Evolutionary conservation across 2,888 invertebrate species (phyloP), one percentile per base, ranked within the genome.

Genomic region (Andrena bicolor): DNA sequence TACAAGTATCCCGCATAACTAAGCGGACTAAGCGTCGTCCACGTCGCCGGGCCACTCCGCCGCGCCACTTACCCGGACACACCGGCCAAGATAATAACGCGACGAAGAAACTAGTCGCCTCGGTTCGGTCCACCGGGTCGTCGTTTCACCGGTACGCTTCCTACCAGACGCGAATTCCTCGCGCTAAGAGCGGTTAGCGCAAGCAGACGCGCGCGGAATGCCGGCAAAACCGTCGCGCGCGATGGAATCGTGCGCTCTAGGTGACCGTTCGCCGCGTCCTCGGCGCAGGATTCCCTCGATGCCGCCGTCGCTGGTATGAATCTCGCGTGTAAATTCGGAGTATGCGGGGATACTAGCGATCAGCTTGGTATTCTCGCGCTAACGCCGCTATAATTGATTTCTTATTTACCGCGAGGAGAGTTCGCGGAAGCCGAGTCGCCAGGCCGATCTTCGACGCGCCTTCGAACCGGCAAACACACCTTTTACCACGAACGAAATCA

Each of bases 21-120:
- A 84, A 86, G 80, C 75, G 84, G 72, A 64, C 75, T 41, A 41
- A 41, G 77, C 76, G 83, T 79, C 79, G 81, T 82, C 77, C 66
- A 75, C 78, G 80, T 85, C 78, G 65, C 68, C 49, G 61, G 51
- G 56, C 64, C 86, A 81, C 80, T 86, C 81, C 83, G 32, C 66
- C 84, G 78, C 82, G 82, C 83, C 88, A 87, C 86, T 91, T 88
- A 88, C 85, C 83, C 84, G 77, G 32, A 49, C 70, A 85, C 85
- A 83, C 80, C 80, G 84, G 74, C 23, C 56, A 4, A 13, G 90
- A 91, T 91, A 91, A 91, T 91, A 91, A 91, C 87, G 82, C 85
- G 73, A 71, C 76, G 90, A 91, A 90, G 91, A 90, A 90, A 90
- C 90, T 87, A 86, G 89, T 87, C 75, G 84, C 82, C 81, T 63